Evolutionary conservation across 92 coral and sea anemone species (phyloP), one percentile per base, ranked within the genome.

Genomic region (Nematostella vectensis): DNA sequence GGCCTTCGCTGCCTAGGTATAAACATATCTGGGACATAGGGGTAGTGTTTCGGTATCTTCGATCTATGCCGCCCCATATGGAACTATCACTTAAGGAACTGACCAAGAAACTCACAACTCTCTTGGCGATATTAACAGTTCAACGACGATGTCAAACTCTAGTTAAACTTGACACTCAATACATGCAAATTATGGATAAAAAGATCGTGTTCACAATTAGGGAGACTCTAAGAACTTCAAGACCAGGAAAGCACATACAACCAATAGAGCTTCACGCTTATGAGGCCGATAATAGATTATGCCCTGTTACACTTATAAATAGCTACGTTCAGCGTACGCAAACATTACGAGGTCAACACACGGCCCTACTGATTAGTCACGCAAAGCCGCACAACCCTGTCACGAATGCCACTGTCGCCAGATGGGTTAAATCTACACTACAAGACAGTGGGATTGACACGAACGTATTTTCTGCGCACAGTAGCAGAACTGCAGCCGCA

Each of bases 21-120:
- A n/a, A n/a, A n/a, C n/a, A n/a, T n/a, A n/a, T 64, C 48, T 52
- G 70, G 70, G 51, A 51, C 18, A 55, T n/a, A 54, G 42, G 42
- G 42, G 15, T 15, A 36, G 42, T 36, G 9, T 15, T 36, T 8
- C 8, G 9, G 15, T 36, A 36, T 15, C 42, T 36, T 36, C 42
- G 15, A 36, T 8, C 42, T 8, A 8, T 36, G 15, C 42, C 42
- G 42, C 42, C 42, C 42, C 42, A n/a, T n/a, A n/a, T n/a, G n/a
- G n/a, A n/a, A n/a, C n/a, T n/a, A n/a, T n/a, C n/a, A n/a, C n/a
- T n/a, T 36, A 36, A 15, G 9, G 42, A 8, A 36, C 42, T 36
- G 15, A 36, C 42, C 42, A 36, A 17, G 31, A 55, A 55, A 17
- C 37, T 27, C 22, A 1, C 61, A 1, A 55, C 44, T 9, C 25